phyloP scores from a whole-genome alignment of 1,140 invertebrate genomes.

The Caerostris extrusa region DNA sequence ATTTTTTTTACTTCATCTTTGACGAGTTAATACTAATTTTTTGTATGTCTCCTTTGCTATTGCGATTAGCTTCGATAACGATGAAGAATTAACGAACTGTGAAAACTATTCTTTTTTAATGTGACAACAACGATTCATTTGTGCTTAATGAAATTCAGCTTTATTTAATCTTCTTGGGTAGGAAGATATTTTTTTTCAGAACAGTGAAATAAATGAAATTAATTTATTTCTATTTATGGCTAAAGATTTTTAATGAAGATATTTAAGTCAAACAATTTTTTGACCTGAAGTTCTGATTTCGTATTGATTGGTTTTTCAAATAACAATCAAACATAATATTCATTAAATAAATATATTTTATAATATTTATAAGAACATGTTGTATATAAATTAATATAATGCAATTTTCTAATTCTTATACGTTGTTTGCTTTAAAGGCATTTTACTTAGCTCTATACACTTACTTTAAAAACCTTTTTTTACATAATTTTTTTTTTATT shows the following conservation, averaged over 20 bases:
- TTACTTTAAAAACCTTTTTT: not conserved
- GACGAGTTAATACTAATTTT: slow-evolving; percentile 50
- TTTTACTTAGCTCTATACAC: slow-evolving; percentile 22
- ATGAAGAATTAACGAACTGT: not conserved
- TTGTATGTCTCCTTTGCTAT: not conserved
- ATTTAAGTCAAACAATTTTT: too few species aligned
- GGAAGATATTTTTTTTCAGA: not conserved
- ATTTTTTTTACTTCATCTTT: slow-evolving; percentile 3
- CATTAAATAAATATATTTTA: too few species aligned
- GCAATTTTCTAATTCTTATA: too few species aligned
- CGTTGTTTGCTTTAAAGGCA: not conserved
- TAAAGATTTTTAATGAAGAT: too few species aligned
- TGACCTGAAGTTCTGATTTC: too few species aligned
- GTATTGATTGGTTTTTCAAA: too few species aligned
- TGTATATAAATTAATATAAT: too few species aligned
- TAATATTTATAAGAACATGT: too few species aligned
- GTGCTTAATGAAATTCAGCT: slow-evolving; percentile 9
- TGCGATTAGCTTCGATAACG: slow-evolving; percentile 1
- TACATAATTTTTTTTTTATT: not conserved
- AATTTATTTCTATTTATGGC: not conserved
- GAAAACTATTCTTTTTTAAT: not conserved
- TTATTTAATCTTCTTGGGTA: not conserved
- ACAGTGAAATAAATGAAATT: not conserved
- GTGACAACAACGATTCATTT: not conserved
- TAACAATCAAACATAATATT: too few species aligned